A percentile compares a stretch with the other conserved stretches of the same genome.
Evolutionary conservation across 2,113 vertebrate genomes (phyloP).

Genomic region (Dasypus novemcinctus): DNA sequence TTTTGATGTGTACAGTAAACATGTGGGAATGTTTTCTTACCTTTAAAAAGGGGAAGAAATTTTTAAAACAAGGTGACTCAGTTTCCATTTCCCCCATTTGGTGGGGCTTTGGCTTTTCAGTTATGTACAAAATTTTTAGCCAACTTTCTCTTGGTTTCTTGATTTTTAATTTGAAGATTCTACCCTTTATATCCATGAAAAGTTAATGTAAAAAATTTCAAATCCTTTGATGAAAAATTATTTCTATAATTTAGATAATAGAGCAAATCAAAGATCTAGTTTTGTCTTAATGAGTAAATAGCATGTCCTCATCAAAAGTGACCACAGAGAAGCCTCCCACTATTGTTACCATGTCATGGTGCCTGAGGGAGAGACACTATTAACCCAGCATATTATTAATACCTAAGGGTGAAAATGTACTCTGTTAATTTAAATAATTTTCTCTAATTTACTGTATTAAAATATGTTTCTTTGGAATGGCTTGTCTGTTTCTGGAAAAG

Average conservation of each 20-base stretch:
- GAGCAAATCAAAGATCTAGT: not conserved
- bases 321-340: not conserved
- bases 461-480: not conserved
- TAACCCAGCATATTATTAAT: slow-evolving; percentile 54
- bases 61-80: not conserved
- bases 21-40: not conserved
- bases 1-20: not conserved
- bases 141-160: not conserved
- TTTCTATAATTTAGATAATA: slow-evolving; percentile 12
- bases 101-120: not conserved
- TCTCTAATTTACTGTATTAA: slow-evolving; percentile 21
- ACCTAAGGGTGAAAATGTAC: slow-evolving; percentile 17
- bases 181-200: not conserved
- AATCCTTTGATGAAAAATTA: not conserved
- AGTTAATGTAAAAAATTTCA: not conserved
- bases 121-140: not conserved
- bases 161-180: slow-evolving; percentile 33
- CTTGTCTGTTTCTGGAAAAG: not conserved
- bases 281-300: slow-evolving; percentile 48
- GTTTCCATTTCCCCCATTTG: not conserved
- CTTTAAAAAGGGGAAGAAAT: not conserved
- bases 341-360: not conserved
- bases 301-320: not conserved
- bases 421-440: slow-evolving; percentile 29
- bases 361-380: slow-evolving; percentile 16